phyloP scores from a whole-genome alignment of 2,888 invertebrate species.

The Neoaliturus tenellus region DNA sequence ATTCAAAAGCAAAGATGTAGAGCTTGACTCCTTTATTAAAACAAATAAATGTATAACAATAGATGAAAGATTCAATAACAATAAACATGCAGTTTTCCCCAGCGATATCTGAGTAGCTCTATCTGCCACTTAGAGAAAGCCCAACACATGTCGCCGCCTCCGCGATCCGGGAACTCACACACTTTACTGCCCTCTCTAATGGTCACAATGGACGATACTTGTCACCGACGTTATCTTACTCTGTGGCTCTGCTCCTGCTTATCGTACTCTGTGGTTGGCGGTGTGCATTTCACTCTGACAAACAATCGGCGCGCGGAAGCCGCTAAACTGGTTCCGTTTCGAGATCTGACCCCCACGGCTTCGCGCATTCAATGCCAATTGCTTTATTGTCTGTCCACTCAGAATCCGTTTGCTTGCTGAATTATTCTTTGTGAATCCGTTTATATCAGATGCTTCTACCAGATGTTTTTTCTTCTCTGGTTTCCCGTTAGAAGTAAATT shows the following conservation, averaged over 20 bases:
- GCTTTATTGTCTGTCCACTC: constrained; percentile 7
- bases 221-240: neutral
- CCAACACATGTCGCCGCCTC: neutral
- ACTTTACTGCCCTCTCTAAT: constrained; percentile 7
- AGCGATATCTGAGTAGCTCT: neutral
- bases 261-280: neutral
- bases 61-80: neutral
- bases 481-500: too few species aligned
- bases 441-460: neutral
- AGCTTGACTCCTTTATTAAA: too few species aligned
- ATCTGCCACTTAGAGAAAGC: constrained; percentile 15
- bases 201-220: neutral
- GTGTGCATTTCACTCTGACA: neutral
- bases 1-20: too few species aligned
- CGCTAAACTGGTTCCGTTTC: neutral
- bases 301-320: constrained; percentile 1
- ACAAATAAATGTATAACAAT: too few species aligned
- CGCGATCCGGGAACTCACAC: neutral
- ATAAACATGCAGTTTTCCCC: neutral
- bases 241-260: neutral
- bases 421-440: neutral
- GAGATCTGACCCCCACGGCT: neutral
- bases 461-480: neutral
- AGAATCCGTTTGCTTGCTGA: neutral
- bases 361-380: constrained; percentile 11